Evolutionary conservation across 2,888 invertebrate species (phyloP).

Genomic region (Sesia apiformis): DNA sequence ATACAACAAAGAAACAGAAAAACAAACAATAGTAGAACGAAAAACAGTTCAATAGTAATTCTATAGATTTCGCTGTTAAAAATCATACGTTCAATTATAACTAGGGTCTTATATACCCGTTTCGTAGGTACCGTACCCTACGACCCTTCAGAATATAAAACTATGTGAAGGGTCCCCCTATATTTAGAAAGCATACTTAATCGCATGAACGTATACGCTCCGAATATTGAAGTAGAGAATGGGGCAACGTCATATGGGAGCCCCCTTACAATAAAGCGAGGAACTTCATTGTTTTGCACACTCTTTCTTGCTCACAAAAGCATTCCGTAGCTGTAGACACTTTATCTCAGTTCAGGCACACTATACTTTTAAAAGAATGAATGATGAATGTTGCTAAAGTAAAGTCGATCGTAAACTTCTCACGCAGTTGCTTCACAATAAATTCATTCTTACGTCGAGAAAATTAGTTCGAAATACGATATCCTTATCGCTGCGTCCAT

Average conservation of each 20-base stretch:
- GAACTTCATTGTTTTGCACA: conserved; percentile 45
- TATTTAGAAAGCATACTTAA: conserved; percentile 69
- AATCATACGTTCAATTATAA: conserved; percentile 40
- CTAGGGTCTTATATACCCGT: conserved; percentile 54
- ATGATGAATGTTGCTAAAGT: no score
- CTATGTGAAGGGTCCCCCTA: conserved; percentile 56
- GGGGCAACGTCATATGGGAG: conserved; percentile 65
- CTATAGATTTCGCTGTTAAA: conserved; percentile 27
- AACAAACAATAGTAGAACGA: background rate
- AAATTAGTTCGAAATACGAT: no score
- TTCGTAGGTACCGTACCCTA: conserved; percentile 43
- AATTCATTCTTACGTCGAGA: no score
- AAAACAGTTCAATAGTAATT: conserved; percentile 13
- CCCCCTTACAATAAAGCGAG: conserved; percentile 50
- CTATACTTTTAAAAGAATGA: conserved; percentile 1
- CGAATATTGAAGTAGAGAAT: conserved; percentile 65
- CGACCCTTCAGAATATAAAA: conserved; percentile 55
- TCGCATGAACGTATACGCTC: conserved; percentile 56
- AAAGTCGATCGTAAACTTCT: no score
- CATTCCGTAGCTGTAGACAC: conserved; percentile 36
- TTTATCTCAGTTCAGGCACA: conserved; percentile 5
- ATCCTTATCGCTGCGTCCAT: background rate
- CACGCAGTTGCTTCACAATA: no score
- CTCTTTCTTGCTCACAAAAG: conserved; percentile 15
- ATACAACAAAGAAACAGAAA: no score